phyloP scores from a whole-genome alignment of 2,888 invertebrate species.

The Tiphia femorata region DNA sequence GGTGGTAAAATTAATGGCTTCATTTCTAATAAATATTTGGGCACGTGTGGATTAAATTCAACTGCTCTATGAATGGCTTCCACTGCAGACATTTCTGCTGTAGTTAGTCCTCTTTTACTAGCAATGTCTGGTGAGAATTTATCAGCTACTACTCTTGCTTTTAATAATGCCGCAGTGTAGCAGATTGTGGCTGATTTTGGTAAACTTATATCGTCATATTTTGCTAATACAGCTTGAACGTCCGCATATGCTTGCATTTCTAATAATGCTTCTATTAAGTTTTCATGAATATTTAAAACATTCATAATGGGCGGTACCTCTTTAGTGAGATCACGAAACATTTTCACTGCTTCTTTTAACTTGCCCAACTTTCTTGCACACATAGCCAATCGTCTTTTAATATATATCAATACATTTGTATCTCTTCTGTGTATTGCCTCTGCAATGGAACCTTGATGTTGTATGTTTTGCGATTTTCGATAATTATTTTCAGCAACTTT shows the following conservation, averaged over 20 bases:
- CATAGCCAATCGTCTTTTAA: conserved; percentile 96
- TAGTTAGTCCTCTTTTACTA: conserved; percentile 84
- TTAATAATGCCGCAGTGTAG: conserved; percentile 94
- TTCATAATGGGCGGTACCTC: conserved; percentile 96
- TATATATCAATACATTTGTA: conserved; percentile 93
- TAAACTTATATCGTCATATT: conserved; percentile 93
- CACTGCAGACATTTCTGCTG: conserved; percentile 92
- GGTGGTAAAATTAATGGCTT: conserved; percentile 95
- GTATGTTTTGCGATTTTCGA: conserved; percentile 82
- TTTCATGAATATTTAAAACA: conserved; percentile 94
- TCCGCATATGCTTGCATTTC: conserved; percentile 98
- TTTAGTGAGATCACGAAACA: conserved; percentile 96
- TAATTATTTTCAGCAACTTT: conserved; percentile 88
- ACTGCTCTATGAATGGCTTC: conserved; percentile 96
- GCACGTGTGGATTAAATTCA: conserved; percentile 98
- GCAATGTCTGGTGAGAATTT: conserved; percentile 90
- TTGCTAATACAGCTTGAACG: conserved; percentile 91
- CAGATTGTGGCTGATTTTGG: conserved; percentile 96
- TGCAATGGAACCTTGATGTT: conserved; percentile 81
- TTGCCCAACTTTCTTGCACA: conserved; percentile 95
- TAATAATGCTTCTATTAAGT: conserved; percentile 93
- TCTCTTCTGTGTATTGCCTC: conserved; percentile 88
- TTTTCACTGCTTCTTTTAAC: conserved; percentile 94
- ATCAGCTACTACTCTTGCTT: conserved; percentile 91
- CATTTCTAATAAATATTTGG: conserved; percentile 95